Percentiles rank a stretch among this genome's conserved stretches.
Evolutionary conservation across 2,888 invertebrate species (phyloP).

Genomic region (Cepaea hortensis): DNA sequence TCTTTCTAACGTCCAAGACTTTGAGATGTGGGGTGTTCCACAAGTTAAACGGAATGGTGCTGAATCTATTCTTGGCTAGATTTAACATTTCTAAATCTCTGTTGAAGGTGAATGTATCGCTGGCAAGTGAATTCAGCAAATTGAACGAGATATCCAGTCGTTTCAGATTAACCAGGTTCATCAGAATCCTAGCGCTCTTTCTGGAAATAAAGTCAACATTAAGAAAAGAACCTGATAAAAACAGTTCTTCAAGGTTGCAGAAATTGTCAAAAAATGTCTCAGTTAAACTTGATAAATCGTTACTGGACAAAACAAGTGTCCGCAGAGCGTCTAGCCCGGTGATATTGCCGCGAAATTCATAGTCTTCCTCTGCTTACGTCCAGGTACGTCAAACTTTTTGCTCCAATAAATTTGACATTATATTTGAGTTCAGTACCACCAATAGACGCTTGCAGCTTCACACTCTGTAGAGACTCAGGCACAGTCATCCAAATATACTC

Average conservation of each 20-base stretch:
- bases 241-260: background rate
- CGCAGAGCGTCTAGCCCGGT: background rate
- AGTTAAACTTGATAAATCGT: background rate
- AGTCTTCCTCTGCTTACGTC: background rate
- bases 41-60: slow-evolving; percentile 9
- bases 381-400: background rate
- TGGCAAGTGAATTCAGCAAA: background rate
- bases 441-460: background rate
- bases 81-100: background rate
- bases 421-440: background rate
- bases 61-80: slow-evolving; percentile 24
- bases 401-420: background rate
- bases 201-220: background rate
- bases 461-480: background rate
- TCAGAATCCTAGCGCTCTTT: background rate
- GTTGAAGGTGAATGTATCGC: background rate
- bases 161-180: background rate
- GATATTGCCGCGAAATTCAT: background rate
- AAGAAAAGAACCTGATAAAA: background rate
- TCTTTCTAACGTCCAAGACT: slow-evolving; percentile 7
- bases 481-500: background rate
- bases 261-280: slow-evolving; percentile 23
- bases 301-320: background rate
- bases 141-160: slow-evolving; percentile 19
- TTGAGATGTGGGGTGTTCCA: slow-evolving; percentile 5